Base-by-base conservation (phyloP, 2,888 invertebrate species). In the Tenthredo notha region DNA sequence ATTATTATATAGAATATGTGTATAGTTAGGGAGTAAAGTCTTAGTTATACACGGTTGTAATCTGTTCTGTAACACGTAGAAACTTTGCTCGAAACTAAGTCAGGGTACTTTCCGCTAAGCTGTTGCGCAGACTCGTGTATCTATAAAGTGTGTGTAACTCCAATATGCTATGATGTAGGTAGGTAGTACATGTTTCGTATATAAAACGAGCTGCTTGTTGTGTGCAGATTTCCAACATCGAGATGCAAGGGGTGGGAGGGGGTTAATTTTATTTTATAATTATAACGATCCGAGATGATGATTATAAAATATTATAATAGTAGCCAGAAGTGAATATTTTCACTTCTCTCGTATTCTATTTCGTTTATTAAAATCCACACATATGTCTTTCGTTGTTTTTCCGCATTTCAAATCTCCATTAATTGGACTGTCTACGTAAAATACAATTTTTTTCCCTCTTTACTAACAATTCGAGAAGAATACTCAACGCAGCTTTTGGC, bases 71-170 rank as follows among this genome's bases (percentile, higher is more conserved):
- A 77, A 77, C 77, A 77, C 50, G 50, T 47, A 40, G 50, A 54
- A 77, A 77, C 47, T 47, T 77, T 50, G 6, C 50, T 33, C 50
- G 72, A 54, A 77, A 77, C 77, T 77, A 77, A 77, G 77, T 77
- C 77, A 54, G 50, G 54, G 50, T 77, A 54, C 77, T 77, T 77
- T 43, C 15, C 50, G 77, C 50, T 77, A 77, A 77, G 77, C 77
- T 77, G 77, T 77, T 77, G 50, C 77, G 77, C 50, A 74, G 72
- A 74, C 40, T 40, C 43, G 40, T 40, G 43, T 74, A 43, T 18
- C 72, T 33, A 15, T 25, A 12, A 74, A 43, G 40, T 40, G 43
- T 43, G 72, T 67, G 33, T 33, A 40, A 21, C 21, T 74, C 43
- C 43, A 74, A 74, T 74, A 74, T 74, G 72, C 43, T 9, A 2